Conservation (phyloP, 2,113 vertebrate genomes). For the Pluvialis apricaria region DNA sequence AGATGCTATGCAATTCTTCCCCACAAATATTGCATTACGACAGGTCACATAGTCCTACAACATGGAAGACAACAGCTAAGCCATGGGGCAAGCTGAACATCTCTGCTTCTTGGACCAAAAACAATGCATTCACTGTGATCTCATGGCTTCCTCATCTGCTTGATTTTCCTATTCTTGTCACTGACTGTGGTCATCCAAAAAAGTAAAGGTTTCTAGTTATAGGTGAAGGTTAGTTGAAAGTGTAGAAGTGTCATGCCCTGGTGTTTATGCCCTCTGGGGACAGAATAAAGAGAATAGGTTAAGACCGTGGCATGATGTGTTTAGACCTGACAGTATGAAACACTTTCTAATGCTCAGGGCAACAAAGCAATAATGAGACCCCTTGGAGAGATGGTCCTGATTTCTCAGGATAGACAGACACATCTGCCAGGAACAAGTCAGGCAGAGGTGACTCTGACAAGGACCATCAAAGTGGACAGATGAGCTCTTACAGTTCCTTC, state of each 20-base stretch:
- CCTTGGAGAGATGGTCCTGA: not conserved
- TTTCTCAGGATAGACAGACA: not conserved
- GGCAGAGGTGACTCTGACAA: not conserved
- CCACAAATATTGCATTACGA: not conserved
- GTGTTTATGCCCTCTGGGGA: not conserved
- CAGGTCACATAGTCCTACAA: not conserved
- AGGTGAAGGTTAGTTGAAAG: not conserved
- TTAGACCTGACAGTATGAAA: not conserved
- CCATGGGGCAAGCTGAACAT: not conserved
- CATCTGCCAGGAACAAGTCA: not conserved
- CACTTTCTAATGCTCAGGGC: not conserved
- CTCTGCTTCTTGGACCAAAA: not conserved
- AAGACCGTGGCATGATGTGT: not conserved
- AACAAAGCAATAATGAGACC: not conserved
- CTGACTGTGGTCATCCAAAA: not conserved
- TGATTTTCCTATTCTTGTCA: not conserved
- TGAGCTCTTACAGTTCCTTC: not conserved
- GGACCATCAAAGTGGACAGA: not conserved
- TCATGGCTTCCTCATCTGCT: not conserved
- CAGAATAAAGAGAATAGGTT: not conserved
- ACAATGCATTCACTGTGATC: not conserved
- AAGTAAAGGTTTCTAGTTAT: not conserved
- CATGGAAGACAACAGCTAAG: not conserved
- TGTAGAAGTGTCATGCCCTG: not conserved
- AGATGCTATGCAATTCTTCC: not conserved